These are phyloP conservation scores for Cydia splendana DNA, from an alignment of 1,140 invertebrate genomes.

Conservation along the genomic window DNA sequence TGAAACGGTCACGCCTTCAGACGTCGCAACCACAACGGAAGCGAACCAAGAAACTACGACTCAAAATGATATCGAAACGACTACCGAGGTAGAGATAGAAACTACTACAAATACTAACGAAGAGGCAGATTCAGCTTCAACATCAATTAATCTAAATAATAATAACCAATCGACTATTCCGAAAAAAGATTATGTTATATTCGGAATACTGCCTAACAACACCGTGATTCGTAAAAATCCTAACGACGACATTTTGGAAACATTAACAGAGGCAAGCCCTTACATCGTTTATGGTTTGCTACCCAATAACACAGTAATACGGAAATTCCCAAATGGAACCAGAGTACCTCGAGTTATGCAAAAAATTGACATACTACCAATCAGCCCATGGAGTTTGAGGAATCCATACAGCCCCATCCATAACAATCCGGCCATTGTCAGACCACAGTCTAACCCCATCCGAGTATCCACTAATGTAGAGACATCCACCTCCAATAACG, in stretches of 20 bases:
- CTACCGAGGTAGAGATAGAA: conserved; percentile 52
- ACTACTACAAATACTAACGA: conserved; percentile 51
- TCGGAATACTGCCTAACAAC: conserved; percentile 87
- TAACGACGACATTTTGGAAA: conserved; percentile 82
- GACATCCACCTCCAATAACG: conserved; percentile 76
- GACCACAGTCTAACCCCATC: conserved; percentile 78
- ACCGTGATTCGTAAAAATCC: conserved; percentile 87
- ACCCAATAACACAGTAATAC: conserved; percentile 86
- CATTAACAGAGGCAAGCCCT: conserved; percentile 84
- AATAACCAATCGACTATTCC: conserved; percentile 65
- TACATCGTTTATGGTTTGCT: conserved; percentile 86
- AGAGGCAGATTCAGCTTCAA: conserved; percentile 45
- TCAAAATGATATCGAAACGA: conserved; percentile 58
- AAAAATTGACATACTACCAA: conserved; percentile 80
- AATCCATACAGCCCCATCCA: conserved; percentile 80
- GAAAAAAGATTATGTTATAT: conserved; percentile 84
- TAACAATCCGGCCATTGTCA: conserved; percentile 79
- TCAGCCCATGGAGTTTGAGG: conserved; percentile 79
- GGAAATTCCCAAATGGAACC: conserved; percentile 87
- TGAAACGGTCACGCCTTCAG: conserved; percentile 52
- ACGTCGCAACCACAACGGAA: conserved; percentile 52
- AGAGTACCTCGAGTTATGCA: conserved; percentile 84
- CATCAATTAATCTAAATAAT: conserved; percentile 47
- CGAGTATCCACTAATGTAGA: conserved; percentile 79
- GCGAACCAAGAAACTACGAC: conserved; percentile 55